Conservation (phyloP, 2,888 invertebrate genomes). For the Cabera pusaria region DNA sequence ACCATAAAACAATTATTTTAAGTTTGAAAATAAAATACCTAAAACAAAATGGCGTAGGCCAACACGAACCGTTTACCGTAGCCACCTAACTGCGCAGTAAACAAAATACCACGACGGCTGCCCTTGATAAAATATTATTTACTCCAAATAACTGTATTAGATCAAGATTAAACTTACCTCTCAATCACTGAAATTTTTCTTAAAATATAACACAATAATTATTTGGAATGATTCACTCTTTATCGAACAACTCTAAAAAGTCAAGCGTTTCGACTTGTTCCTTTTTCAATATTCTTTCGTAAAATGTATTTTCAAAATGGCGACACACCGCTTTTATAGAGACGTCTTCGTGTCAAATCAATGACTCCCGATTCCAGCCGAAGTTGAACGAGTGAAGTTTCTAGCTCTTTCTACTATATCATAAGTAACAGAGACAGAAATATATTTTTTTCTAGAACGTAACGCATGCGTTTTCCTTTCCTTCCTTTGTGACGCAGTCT, state of each 20-base stretch:
- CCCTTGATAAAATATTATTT: too few species aligned
- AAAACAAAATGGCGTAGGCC: too few species aligned
- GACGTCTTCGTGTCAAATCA: slow-evolving; percentile 25
- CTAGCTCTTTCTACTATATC: slow-evolving; percentile 16
- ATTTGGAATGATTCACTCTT: slow-evolving; percentile 26
- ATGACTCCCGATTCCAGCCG: slow-evolving; percentile 28
- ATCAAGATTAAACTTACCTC: slow-evolving; percentile 23
- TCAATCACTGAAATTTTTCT: slow-evolving; percentile 31
- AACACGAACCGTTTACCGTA: too few species aligned
- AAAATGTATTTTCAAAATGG: slow-evolving; percentile 30
- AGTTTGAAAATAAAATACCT: too few species aligned
- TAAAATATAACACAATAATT: slow-evolving; percentile 18
- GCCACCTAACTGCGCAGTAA: too few species aligned
- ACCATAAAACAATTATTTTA: too few species aligned
- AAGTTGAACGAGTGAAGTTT: slow-evolving; percentile 14
- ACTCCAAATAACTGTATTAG: too few species aligned
- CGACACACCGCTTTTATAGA: slow-evolving; percentile 26
- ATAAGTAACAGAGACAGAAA: slow-evolving; percentile 12
- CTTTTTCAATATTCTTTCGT: slow-evolving; percentile 31
- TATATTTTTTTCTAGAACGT: slow-evolving; percentile 25
- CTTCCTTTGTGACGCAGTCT: slow-evolving; percentile 25
- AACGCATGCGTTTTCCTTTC: slow-evolving; percentile 21
- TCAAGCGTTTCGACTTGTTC: slow-evolving; percentile 29
- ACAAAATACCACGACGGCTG: too few species aligned
- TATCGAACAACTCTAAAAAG: slow-evolving; percentile 31